Percentiles rank a stretch among this genome's conserved stretches.
Conservation (phyloP, 2,888 invertebrate genomes). For the Drosophila mimetica region DNA sequence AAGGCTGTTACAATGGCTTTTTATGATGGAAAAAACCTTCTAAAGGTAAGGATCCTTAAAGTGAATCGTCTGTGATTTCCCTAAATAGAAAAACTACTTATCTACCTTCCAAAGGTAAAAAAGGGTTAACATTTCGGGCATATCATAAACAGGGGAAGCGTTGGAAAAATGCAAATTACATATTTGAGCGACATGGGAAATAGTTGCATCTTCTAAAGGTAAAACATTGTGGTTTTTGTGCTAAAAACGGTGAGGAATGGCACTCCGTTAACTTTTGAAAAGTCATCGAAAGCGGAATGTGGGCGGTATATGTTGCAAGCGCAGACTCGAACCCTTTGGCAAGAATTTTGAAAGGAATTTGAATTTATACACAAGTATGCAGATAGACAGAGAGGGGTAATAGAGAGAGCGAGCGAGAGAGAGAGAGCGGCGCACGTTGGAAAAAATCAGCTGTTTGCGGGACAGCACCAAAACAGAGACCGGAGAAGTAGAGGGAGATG, state of each 20-base stretch:
- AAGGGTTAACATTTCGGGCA: no score
- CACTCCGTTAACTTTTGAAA: conserved; percentile 9
- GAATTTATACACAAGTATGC: conserved; percentile 6
- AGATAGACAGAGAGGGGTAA: background rate
- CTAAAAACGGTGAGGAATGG: background rate
- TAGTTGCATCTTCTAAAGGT: background rate
- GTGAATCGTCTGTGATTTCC: no score
- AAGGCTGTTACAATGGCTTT: background rate
- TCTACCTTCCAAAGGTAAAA: no score
- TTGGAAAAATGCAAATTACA: background rate
- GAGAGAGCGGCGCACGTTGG: background rate
- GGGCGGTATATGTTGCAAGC: conserved; percentile 3
- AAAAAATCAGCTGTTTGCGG: conserved; percentile 22
- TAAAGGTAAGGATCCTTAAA: background rate
- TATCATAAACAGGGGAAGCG: no score
- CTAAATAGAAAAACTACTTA: background rate
- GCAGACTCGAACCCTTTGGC: conserved; percentile 11
- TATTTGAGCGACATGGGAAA: background rate
- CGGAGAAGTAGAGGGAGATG: background rate
- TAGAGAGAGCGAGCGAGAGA: background rate
- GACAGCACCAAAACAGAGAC: conserved; percentile 21
- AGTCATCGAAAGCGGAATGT: conserved; percentile 5
- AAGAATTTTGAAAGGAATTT: conserved; percentile 14
- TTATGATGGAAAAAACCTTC: background rate
- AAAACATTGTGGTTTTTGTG: background rate